Evolutionary conservation across 2,797 vertebrate genomes (phyloP).

Genomic region (Telmatherina bonti): DNA sequence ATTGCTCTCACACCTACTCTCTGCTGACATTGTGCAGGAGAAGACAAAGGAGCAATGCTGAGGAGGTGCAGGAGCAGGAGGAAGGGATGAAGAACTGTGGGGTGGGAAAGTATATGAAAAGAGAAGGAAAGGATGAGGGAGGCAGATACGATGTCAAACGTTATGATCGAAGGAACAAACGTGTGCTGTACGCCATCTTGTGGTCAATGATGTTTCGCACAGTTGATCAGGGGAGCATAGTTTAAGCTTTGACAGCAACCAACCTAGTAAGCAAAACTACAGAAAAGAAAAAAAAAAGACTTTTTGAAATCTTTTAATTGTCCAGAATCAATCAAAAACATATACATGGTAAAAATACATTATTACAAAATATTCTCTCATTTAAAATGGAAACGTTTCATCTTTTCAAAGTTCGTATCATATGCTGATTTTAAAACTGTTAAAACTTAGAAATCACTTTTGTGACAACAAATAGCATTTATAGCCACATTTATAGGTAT

Average conservation of each 20-base stretch:
- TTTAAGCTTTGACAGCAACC: background rate
- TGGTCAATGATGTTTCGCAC: slow-evolving; percentile 24
- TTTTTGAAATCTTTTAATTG: slow-evolving; percentile 9
- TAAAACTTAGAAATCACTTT: background rate
- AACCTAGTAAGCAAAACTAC: no score
- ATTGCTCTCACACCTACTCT: slow-evolving; percentile 50
- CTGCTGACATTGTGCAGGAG: slow-evolving; percentile 11
- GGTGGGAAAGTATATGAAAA: background rate
- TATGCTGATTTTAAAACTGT: slow-evolving; percentile 2
- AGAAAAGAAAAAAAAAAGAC: no score
- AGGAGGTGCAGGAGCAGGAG: background rate
- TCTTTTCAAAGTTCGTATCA: background rate
- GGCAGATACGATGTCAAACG: background rate
- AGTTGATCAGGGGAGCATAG: background rate
- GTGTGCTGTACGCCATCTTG: slow-evolving; percentile 38
- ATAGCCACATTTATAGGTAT: background rate
- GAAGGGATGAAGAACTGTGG: slow-evolving; percentile 1
- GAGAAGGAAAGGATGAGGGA: background rate
- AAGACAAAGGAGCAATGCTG: background rate
- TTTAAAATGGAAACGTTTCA: background rate
- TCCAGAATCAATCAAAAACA: slow-evolving; percentile 1
- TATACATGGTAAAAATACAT: background rate
- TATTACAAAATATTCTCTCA: background rate
- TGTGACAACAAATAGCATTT: background rate
- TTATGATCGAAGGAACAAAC: background rate